A percentile compares a stretch with the other conserved stretches of the same genome.
Evolutionary conservation across 2,888 invertebrate species (phyloP).

Genomic region (Griposia aprilina): DNA sequence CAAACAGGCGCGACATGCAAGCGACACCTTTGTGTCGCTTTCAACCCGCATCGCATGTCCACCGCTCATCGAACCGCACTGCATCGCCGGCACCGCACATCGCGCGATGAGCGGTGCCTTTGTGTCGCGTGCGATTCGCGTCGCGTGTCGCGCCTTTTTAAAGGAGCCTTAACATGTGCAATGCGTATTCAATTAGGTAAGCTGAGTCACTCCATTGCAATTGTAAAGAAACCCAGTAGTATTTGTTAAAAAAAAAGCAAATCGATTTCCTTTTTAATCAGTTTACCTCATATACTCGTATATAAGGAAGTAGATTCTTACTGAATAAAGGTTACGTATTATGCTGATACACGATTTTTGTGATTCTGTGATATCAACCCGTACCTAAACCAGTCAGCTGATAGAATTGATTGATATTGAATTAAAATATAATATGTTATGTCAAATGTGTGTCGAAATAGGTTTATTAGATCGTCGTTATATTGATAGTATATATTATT

Average conservation of each 20-base stretch:
- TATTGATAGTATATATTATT: slow-evolving; percentile 18
- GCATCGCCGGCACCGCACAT: no score
- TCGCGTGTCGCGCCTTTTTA: no score
- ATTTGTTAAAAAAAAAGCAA: slow-evolving; percentile 1
- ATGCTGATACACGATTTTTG: slow-evolving; percentile 14
- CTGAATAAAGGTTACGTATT: slow-evolving; percentile 10
- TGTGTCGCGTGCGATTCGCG: no score
- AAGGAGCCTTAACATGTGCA: neutral
- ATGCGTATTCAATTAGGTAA: neutral
- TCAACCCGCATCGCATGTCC: no score
- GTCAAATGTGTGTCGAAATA: slow-evolving; percentile 25
- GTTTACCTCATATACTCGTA: neutral
- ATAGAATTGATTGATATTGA: slow-evolving; percentile 34
- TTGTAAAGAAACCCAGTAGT: neutral
- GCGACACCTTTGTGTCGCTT: no score
- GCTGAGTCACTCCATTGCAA: slow-evolving; percentile 7
- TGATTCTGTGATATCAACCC: slow-evolving; percentile 37
- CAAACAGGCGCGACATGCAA: no score
- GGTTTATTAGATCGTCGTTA: slow-evolving; percentile 29
- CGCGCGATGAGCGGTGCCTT: no score
- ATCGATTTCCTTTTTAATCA: neutral
- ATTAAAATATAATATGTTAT: slow-evolving; percentile 24
- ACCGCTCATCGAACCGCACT: no score
- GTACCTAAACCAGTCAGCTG: slow-evolving; percentile 12
- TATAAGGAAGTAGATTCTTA: neutral